These are phyloP conservation scores for Acanthococcus lagerstroemiae DNA, from an alignment of 2,888 invertebrate genomes.

Conservation along the genomic window DNA sequence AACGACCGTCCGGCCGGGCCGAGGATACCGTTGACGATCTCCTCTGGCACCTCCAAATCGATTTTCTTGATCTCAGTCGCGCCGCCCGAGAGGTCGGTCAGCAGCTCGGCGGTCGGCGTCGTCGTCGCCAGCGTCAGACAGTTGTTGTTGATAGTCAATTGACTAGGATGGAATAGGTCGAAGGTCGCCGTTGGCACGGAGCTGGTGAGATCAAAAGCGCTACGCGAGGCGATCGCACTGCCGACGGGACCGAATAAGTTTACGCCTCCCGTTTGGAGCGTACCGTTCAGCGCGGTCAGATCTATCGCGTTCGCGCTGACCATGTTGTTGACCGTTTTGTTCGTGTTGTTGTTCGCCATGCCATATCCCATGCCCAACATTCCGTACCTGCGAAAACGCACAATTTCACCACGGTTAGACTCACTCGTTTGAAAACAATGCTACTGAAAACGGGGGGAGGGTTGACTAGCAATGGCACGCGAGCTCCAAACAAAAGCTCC, in stretches of 20 bases:
- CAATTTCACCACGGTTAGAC: no score
- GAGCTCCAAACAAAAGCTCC: not conserved
- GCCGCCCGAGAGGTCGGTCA: constrained; percentile 20
- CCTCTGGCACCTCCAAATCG: constrained; percentile 80
- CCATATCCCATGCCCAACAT: constrained; percentile 38
- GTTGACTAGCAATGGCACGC: not conserved
- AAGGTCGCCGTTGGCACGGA: constrained; percentile 27
- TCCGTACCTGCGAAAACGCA: constrained; percentile 46
- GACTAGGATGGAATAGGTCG: constrained; percentile 31
- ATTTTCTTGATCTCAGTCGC: constrained; percentile 80
- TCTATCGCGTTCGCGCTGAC: constrained; percentile 12
- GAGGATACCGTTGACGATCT: constrained; percentile 93
- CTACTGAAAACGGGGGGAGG: not conserved
- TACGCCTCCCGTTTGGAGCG: constrained; percentile 27
- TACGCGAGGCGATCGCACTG: constrained; percentile 30
- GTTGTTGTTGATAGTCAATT: constrained; percentile 25
- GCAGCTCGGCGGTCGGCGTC: not conserved
- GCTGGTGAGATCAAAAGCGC: constrained; percentile 27
- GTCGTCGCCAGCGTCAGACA: constrained; percentile 21
- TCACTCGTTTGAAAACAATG: no score
- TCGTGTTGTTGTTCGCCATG: constrained; percentile 5
- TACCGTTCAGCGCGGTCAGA: constrained; percentile 18
- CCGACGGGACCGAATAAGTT: constrained; percentile 33
- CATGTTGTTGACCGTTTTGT: constrained; percentile 13
- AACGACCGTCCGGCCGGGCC: constrained; percentile 92